Conservation (phyloP, 1,140 invertebrate genomes). For the Lepidotrigona ventralis region DNA sequence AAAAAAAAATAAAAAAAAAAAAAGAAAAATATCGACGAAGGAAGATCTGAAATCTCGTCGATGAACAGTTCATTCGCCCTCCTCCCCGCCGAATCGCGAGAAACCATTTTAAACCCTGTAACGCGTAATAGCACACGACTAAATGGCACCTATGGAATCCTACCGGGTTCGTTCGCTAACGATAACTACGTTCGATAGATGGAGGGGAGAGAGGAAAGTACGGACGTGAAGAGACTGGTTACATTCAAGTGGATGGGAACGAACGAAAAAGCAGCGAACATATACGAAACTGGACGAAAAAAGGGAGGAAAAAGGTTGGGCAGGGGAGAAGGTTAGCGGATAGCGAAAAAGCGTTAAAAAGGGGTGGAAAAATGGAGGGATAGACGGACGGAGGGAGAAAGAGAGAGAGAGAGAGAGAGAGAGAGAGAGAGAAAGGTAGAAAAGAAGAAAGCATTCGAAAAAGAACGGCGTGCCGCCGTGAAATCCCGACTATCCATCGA, state of each 20-base stretch:
- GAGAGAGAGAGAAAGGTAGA: not conserved
- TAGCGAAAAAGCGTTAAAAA: not conserved
- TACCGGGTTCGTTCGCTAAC: slow-evolving; percentile 40
- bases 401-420: not conserved
- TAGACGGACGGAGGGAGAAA: not conserved
- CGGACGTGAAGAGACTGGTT: no score
- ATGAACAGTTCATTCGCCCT: not conserved
- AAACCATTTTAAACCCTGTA: slow-evolving; percentile 60
- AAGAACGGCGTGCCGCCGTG: not conserved
- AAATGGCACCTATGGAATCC: slow-evolving; percentile 38
- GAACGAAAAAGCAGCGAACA: not conserved
- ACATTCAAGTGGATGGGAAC: not conserved
- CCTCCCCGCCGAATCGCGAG: slow-evolving; percentile 39
- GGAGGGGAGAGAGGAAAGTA: not conserved
- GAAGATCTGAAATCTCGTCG: not conserved
- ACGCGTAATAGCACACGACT: slow-evolving; percentile 49
- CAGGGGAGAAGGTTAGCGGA: not conserved
- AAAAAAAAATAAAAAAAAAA: not conserved
- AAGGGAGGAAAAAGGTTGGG: not conserved
- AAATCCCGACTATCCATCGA: not conserved
- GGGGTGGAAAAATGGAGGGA: no score
- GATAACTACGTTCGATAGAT: not conserved
- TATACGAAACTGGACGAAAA: no score
- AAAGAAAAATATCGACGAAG: not conserved
- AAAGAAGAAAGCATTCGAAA: not conserved